Evolutionary conservation across 30 jellyfish, hydroid and myxozoan genomes (phyloP).

Genomic region (Haliclystus octoradiatus): DNA sequence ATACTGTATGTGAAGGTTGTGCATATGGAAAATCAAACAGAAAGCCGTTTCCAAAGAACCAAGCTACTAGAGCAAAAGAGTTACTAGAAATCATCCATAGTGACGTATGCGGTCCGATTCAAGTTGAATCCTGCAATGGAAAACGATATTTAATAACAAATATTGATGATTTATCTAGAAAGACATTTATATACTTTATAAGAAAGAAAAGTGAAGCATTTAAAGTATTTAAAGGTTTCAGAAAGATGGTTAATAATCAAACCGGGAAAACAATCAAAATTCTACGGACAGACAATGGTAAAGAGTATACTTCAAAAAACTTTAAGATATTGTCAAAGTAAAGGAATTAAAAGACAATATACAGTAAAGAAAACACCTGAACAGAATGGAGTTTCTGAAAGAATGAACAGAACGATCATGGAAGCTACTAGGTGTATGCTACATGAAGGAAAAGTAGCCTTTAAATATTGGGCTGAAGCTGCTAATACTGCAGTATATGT

Average conservation of each 20-base stretch:
- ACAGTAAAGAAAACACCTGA: not conserved
- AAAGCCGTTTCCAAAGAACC: not conserved
- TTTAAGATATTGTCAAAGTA: not conserved
- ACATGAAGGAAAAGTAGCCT: not conserved
- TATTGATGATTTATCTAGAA: not conserved
- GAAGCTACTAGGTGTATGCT: not conserved
- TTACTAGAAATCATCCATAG: not conserved
- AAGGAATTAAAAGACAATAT: not conserved
- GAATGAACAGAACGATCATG: not conserved
- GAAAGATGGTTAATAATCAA: not conserved
- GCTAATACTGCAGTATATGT: not conserved
- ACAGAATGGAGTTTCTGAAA: not conserved
- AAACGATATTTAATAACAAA: not conserved
- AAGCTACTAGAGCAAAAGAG: not conserved
- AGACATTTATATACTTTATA: not conserved
- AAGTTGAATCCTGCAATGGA: not conserved
- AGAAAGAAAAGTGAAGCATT: not conserved
- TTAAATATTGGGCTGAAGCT: not conserved
- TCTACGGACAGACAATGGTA: not conserved
- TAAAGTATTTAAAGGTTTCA: not conserved
- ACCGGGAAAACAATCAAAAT: not conserved
- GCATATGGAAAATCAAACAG: not conserved
- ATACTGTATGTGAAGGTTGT: not conserved
- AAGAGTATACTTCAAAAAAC: not conserved
- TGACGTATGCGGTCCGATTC: not conserved